Evolutionary conservation across 2,888 invertebrate genomes (phyloP), one percentile per base, ranked within the genome.

Genomic region (Malacosoma neustria): DNA sequence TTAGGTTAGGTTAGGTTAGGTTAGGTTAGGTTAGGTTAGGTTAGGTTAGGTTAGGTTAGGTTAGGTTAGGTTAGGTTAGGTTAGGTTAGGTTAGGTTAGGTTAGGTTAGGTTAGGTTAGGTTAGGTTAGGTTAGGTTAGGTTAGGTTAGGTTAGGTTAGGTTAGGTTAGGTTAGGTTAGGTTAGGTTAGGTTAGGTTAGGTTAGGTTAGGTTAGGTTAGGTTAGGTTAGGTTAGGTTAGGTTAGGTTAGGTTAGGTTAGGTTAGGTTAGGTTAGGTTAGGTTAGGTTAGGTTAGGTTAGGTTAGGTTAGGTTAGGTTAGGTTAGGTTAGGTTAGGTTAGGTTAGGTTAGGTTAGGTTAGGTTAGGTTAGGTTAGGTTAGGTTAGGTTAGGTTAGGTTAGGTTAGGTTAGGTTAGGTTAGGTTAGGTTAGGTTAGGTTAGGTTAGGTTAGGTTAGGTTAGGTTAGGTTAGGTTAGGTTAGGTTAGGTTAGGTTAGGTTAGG

Each of bases 1-100:
- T 30, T 30, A 30, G 30, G 30, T 30, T 30, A 30, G 30, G 30
- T 30, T 30, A 30, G 30, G 30, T 30, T 30, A 30, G 30, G 30
- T 30, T 30, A 30, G 30, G 30, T 30, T 30, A 30, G 30, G 30
- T 30, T 30, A 30, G 30, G 30, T 30, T 30, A 30, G 30, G 30
- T 30, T 30, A 30, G 30, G 30, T 30, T 30, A 30, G 30, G 30
- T 30, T 30, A 30, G 30, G 30, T 30, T 30, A 30, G 30, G 30
- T 30, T 30, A 30, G 30, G 30, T 30, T 30, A 30, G 30, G 30
- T 30, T 30, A 30, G 30, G 30, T 30, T 30, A 30, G 30, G 30
- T 30, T 30, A 30, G 30, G 30, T 30, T 30, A 30, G 30, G 30
- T 30, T 30, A 30, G 30, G 30, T 30, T 30, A 30, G 30, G 30